These are phyloP conservation scores for Alsophila aescularia DNA, from an alignment of 2,888 invertebrate genomes.

Conservation along the genomic window DNA sequence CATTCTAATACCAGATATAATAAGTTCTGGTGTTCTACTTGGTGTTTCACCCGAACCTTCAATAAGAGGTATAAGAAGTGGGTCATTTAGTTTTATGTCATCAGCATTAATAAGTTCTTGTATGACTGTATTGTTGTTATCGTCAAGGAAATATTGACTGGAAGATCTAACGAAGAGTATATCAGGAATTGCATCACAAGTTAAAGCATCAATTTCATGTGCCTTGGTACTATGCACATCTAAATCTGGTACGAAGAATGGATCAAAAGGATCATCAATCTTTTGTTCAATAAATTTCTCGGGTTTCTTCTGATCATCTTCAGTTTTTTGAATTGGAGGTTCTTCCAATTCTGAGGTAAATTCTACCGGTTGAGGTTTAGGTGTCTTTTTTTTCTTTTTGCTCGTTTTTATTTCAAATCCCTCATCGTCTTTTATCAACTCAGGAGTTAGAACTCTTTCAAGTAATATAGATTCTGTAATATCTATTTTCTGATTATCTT, in stretches of 20 bases:
- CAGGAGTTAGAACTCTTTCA: slow-evolving; percentile 15
- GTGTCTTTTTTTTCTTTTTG: slow-evolving; percentile 55
- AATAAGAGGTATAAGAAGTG: slow-evolving; percentile 46
- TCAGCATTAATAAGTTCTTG: slow-evolving; percentile 58
- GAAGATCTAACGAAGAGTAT: slow-evolving; percentile 65
- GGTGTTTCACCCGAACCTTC: slow-evolving; percentile 59
- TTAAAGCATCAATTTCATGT: slow-evolving; percentile 50
- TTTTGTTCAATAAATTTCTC: slow-evolving; percentile 16
- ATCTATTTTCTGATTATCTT: background rate
- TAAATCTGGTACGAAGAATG: slow-evolving; percentile 37
- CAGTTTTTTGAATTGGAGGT: slow-evolving; percentile 1
- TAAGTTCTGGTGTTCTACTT: slow-evolving; percentile 42
- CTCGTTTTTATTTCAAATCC: slow-evolving; percentile 39
- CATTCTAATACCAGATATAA: slow-evolving; percentile 39
- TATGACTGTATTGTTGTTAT: slow-evolving; percentile 68
- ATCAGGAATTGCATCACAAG: slow-evolving; percentile 61
- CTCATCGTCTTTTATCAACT: slow-evolving; percentile 35
- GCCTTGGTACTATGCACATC: slow-evolving; percentile 49
- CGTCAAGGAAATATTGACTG: slow-evolving; percentile 61
- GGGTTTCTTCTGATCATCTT: slow-evolving; percentile 19
- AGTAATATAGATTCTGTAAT: slow-evolving; percentile 4
- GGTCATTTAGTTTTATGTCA: slow-evolving; percentile 33
- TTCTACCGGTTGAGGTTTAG: slow-evolving; percentile 37
- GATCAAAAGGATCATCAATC: slow-evolving; percentile 17
- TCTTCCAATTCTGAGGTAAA: background rate